Evolutionary conservation across 2,113 vertebrate genomes (phyloP), one percentile per base, ranked within the genome.

Genomic region (Ptilonorhynchus violaceus): DNA sequence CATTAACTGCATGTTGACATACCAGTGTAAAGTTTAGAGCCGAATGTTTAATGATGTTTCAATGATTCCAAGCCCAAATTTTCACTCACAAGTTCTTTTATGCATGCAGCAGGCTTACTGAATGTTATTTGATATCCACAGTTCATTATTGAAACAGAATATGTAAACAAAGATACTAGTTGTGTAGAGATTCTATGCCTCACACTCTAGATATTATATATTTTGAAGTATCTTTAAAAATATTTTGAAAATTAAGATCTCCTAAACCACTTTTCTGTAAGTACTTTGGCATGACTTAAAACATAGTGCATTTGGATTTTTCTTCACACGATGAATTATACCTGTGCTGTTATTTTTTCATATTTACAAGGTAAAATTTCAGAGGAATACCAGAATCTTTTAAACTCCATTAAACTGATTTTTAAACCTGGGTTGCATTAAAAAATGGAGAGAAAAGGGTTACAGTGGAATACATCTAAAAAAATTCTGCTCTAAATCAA

Each of bases 401-500:
- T 74, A 64, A 78, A 74, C 21, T 30, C 19, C 9, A 31, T 50
- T 53, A 74, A 75, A 94, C 69, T 77, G 52, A 53, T 88, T 95
- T 96, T 97, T 90, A 91, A 33, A 42, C 69, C 77, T 93, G n/a
- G 5, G 2, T 90, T 69, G 41, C 50, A 52, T 93, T 58, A 67
- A 55, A 50, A 68, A 80, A 63, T 62, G 91, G 92, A 33, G 78
- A 88, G 64, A 92, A 96, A 98, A 97, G 91, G 89, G 95, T 97
- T 98, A 97, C 87, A 88, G 78, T 28, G 64, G 91, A 96, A 92
- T 85, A 83, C 55, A 66, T 90, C 73, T 96, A 88, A 94, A 96
- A 97, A 89, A 89, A 95, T 92, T 97, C 93, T 89, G 39, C 78
- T 94, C 69, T 96, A 95, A 97, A 96, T 97, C 95, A 91, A 62